phyloP scores from a whole-genome alignment of 2,113 vertebrate genomes.

The Pygoscelis antarcticus region DNA sequence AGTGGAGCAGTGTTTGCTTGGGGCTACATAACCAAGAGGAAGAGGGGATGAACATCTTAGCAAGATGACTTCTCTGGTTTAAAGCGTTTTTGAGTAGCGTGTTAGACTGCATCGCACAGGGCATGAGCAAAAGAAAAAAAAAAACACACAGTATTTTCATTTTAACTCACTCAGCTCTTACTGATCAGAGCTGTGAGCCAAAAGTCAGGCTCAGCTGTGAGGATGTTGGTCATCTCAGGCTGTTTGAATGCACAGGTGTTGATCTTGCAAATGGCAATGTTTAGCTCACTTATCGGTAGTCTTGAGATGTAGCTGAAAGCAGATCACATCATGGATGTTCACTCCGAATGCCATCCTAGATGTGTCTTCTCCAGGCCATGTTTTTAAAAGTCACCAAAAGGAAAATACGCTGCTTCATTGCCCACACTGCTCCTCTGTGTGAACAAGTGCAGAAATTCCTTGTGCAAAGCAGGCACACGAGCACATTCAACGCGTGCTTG shows the following conservation, averaged over 20 bases:
- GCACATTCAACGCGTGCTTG: neutral
- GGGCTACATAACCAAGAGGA: neutral
- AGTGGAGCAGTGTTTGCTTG: neutral
- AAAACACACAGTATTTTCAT: neutral
- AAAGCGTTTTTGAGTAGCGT: neutral
- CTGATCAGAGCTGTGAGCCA: neutral
- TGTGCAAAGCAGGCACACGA: neutral
- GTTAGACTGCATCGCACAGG: accelerated
- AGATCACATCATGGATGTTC: neutral
- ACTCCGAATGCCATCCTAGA: neutral
- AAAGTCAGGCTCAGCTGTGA: neutral
- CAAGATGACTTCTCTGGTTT: neutral
- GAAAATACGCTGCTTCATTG: neutral
- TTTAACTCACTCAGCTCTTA: neutral
- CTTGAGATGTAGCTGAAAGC: neutral
- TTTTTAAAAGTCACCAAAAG: neutral
- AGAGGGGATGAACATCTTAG: neutral
- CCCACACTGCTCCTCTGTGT: neutral
- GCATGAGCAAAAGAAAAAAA: accelerated
- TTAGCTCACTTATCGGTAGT: neutral
- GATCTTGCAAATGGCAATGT: neutral
- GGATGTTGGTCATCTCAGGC: neutral
- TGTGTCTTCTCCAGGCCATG: neutral
- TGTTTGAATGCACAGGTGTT: neutral
- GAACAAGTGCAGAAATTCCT: neutral